Percentiles rank a stretch among this genome's conserved stretches.
phyloP scores from a whole-genome alignment of 2,797 vertebrate species.

The Melanogrammus aeglefinus region DNA sequence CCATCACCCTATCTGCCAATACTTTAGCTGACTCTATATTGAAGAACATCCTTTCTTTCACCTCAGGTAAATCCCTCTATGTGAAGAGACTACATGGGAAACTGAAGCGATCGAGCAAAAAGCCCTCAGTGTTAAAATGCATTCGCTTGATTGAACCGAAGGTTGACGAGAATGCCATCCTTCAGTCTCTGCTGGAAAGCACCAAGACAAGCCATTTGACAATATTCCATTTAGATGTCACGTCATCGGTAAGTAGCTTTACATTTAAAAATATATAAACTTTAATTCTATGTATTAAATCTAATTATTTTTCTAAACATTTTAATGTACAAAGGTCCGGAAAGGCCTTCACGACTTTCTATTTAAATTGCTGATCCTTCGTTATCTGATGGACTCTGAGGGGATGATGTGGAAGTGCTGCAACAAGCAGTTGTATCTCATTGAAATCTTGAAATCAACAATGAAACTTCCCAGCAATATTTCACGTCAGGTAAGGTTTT shows the following conservation, averaged over 20 bases:
- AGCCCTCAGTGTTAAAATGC: slow-evolving; percentile 67
- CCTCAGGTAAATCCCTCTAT: slow-evolving; percentile 91
- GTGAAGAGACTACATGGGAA: slow-evolving; percentile 80
- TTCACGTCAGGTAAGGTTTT: slow-evolving; percentile 57
- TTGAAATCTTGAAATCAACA: slow-evolving; percentile 81
- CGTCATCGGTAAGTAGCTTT: slow-evolving; percentile 79
- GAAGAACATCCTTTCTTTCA: neutral
- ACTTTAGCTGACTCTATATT: neutral
- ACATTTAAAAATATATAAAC: neutral
- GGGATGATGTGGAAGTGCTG: slow-evolving; percentile 89
- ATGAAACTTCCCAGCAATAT: slow-evolving; percentile 48
- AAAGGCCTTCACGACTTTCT: slow-evolving; percentile 87
- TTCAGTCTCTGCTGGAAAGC: slow-evolving; percentile 73
- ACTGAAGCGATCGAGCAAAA: slow-evolving; percentile 58
- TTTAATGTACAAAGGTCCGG: slow-evolving; percentile 74
- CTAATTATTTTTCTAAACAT: slow-evolving; percentile 1
- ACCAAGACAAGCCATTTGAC: slow-evolving; percentile 63
- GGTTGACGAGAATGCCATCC: slow-evolving; percentile 83
- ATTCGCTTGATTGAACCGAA: slow-evolving; percentile 82
- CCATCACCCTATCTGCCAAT: neutral
- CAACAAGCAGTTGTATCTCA: slow-evolving; percentile 81
- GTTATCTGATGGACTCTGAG: slow-evolving; percentile 81
- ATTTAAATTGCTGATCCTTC: slow-evolving; percentile 89
- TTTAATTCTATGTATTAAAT: slow-evolving; percentile 39
- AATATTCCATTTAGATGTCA: slow-evolving; percentile 91